Evolutionary conservation across 2,113 vertebrate genomes (phyloP), one percentile per base, ranked within the genome.

Genomic region (Neodon shergylaensis): DNA sequence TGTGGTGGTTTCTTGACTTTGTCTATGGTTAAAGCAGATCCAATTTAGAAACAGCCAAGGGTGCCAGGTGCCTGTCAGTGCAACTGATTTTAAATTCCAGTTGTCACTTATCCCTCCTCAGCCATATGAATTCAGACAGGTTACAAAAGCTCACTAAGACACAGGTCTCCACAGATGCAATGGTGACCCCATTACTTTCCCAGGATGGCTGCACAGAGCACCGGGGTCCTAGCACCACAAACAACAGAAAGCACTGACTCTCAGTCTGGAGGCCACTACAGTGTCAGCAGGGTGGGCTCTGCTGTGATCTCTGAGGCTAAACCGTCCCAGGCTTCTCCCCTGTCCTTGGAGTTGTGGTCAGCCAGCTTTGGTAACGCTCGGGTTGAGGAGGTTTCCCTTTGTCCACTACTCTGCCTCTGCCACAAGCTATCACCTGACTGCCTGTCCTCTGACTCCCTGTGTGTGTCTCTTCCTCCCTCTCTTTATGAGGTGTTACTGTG

Each of bases 21-120:
- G 0, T 58, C 7, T 39, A 7, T 26, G 5, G 54, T 28, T 2
- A 22, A 65, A 7, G 52, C 21, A n/a, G 61, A 54, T 90, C 33
- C 26, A 22, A 1, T 22, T 73, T 33, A 16, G 44, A 76, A 39
- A 14, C 12, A n/a, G 14, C 31, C 12, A n/a, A 12, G 36, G 19
- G 16, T 31, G 12, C 2, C 0, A 3, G 0, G 1, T 13, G n/a
- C 47, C 44, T 42, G 4, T 39, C 4, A 7, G 24, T 2, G 4
- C 2, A 42, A 17, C 12, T n/a, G 21, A 42, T 3, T 76, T 47
- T 39, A 73, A 79, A 44, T 52, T 21, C 36, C 17, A 79, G 72
- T 22, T 72, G 5, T 39, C 7, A 1, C 26, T 42, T 28, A 52
- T 44, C 65, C 28, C 72, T 49, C 21, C 7, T 7, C 12, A 11